Evolutionary conservation across 2,797 vertebrate species (phyloP).

Genomic region (Alcedo quadribrachys): DNA sequence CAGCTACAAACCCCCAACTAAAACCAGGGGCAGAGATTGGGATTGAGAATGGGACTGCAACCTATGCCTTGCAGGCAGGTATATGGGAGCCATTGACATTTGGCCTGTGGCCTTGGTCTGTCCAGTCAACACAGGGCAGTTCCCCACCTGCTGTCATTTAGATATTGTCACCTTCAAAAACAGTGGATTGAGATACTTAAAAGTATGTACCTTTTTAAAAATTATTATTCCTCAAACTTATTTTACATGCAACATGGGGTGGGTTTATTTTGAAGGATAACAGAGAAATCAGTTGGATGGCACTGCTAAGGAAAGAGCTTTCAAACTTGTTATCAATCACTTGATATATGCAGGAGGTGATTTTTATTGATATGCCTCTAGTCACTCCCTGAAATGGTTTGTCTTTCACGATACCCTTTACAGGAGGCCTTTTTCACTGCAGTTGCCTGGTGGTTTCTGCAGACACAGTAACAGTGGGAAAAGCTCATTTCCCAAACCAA

Average conservation of each 20-base stretch:
- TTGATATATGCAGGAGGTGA: conserved; percentile 69
- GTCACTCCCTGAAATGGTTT: conserved; percentile 66
- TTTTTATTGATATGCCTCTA: conserved; percentile 69
- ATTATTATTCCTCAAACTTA: conserved; percentile 38
- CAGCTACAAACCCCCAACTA: background rate
- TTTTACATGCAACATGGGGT: conserved; percentile 15
- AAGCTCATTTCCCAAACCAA: conserved; percentile 73
- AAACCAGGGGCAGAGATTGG: background rate
- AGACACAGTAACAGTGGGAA: conserved; percentile 66
- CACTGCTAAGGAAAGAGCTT: conserved; percentile 70
- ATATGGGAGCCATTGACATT: background rate
- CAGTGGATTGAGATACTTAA: conserved; percentile 34
- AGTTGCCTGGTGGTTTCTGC: conserved; percentile 65
- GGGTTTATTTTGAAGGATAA: conserved; percentile 66
- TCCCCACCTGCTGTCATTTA: background rate
- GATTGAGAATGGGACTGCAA: background rate
- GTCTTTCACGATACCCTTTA: conserved; percentile 68
- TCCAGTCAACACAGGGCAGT: background rate
- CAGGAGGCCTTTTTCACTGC: conserved; percentile 63
- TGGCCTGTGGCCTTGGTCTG: background rate
- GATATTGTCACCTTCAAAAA: conserved; percentile 3
- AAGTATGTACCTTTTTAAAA: conserved; percentile 4
- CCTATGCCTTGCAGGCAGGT: background rate
- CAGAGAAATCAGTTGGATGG: conserved; percentile 62
- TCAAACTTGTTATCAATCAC: conserved; percentile 72